Evolutionary conservation across 2,797 vertebrate genomes (phyloP).

Genomic region (Lacerta bilineata): DNA sequence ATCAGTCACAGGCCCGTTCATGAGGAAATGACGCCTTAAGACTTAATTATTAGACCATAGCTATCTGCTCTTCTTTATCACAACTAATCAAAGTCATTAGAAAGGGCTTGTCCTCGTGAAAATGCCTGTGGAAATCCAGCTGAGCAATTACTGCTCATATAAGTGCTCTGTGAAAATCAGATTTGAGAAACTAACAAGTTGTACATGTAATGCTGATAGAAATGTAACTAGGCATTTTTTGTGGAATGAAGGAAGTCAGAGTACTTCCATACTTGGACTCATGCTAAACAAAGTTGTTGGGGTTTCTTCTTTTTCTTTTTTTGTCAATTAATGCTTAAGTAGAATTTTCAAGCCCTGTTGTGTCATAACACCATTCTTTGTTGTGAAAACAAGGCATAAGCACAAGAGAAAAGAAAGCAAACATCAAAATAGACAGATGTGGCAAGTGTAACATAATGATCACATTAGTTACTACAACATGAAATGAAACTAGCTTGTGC

Average conservation of each 20-base stretch:
- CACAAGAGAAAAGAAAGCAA: constrained; percentile 15
- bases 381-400: neutral
- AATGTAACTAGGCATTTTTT: neutral
- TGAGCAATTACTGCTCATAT: constrained; percentile 1
- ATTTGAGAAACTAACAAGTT: constrained; percentile 10
- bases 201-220: neutral
- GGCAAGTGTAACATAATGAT: neutral
- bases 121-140: neutral
- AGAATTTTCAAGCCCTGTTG: constrained; percentile 2
- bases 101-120: constrained; percentile 19
- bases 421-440: neutral
- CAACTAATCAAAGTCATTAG: constrained; percentile 9
- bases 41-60: constrained; percentile 26
- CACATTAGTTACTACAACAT: neutral
- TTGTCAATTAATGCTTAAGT: constrained; percentile 5
- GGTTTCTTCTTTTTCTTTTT: no score
- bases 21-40: constrained; percentile 16
- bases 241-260: neutral
- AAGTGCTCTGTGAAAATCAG: constrained; percentile 21
- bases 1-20: constrained; percentile 12
- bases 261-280: neutral
- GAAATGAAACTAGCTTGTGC: neutral
- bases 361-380: neutral
- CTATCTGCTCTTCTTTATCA: neutral
- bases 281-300: neutral